These are phyloP conservation scores for Lanistes nyassanus DNA, from an alignment of 1,140 invertebrate genomes.

Conservation along the genomic window DNA sequence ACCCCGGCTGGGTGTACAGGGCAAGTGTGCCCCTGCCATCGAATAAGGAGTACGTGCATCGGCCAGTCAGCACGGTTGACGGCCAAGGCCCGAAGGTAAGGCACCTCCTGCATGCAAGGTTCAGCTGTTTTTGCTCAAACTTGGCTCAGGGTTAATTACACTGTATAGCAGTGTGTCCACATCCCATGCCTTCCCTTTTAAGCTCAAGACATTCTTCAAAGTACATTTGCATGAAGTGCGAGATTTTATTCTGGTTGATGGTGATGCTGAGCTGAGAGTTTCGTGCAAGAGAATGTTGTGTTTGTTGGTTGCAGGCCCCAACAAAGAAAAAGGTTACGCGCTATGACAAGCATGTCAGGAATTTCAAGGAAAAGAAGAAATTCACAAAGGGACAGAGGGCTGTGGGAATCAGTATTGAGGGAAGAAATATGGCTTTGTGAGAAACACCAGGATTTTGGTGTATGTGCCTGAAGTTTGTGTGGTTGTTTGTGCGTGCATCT, in stretches of 20 bases:
- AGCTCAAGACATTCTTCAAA: too few relatives aligned
- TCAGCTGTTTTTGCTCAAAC: too few relatives aligned
- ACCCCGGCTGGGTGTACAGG: slow-evolving; percentile 93
- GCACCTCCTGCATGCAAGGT: too few relatives aligned
- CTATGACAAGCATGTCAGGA: slow-evolving; percentile 91
- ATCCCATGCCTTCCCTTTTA: too few relatives aligned
- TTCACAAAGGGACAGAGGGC: slow-evolving; percentile 81
- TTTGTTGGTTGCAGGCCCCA: slow-evolving; percentile 69
- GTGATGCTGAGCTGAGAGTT: not conserved
- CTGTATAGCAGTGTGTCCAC: not conserved
- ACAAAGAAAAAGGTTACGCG: slow-evolving; percentile 85
- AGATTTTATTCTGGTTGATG: not conserved
- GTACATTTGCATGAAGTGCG: too few relatives aligned
- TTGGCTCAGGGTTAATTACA: not conserved
- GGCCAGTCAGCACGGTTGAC: slow-evolving; percentile 92
- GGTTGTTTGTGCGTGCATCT: not conserved
- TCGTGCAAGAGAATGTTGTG: not conserved
- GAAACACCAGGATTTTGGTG: not conserved
- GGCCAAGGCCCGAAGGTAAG: slow-evolving; percentile 44
- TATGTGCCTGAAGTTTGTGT: not conserved
- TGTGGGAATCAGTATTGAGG: slow-evolving; percentile 94
- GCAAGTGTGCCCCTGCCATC: slow-evolving; percentile 95
- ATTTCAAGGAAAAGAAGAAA: slow-evolving; percentile 87
- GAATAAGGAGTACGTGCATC: slow-evolving; percentile 94
- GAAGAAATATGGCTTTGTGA: slow-evolving; percentile 90